Evolutionary conservation across 2,113 vertebrate species (phyloP), one percentile per base, ranked within the genome.

Genomic region (Chauna torquata): DNA sequence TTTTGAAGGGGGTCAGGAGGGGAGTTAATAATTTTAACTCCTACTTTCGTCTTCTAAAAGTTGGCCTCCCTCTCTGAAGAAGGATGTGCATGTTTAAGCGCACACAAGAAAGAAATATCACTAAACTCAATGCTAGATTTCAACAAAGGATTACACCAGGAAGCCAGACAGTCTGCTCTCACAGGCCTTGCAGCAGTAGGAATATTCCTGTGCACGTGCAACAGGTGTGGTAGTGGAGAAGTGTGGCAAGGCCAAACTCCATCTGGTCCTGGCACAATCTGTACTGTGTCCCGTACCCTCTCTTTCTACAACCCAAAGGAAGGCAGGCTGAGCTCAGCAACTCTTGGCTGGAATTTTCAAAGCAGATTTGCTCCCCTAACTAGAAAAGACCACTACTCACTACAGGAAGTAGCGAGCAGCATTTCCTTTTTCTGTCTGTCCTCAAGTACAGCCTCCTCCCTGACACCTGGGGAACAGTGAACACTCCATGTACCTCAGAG

Each of bases 31-130:
- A 86, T 86, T 64, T 74, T 64, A 57, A 75, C 16, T 17, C 22
- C 47, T 27, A 1, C 45, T 93, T 78, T 91, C 55, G 32, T 77
- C 64, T 57, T 58, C 36, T 42, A 90, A 92, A 72, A 58, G 44
- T 23, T 70, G 44, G 6, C 45, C 8, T 58, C 64, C 62, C 22
- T 11, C 1, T 42, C 47, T 4, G 34, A 65, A 78, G 32, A 36
- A 68, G 4, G 24, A 62, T 11, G 8, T n/a, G 64, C 0, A 3
- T 16, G 8, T 4, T 1, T 2, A 34, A 1, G 14, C 10, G 55
- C 1, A 0, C 8, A 17, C 3, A 5, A 75, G 32, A 79, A 72
- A 65, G 66, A 80, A 77, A 2, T 3, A 50, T 14, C 36, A 30
- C 32, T 14, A 32, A 86, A 34, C 20, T 52, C 36, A 2, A 25